Percentiles rank a stretch among this genome's conserved stretches.
Evolutionary conservation across 2,113 vertebrate genomes (phyloP).

Genomic region (Actinemys pallida): DNA sequence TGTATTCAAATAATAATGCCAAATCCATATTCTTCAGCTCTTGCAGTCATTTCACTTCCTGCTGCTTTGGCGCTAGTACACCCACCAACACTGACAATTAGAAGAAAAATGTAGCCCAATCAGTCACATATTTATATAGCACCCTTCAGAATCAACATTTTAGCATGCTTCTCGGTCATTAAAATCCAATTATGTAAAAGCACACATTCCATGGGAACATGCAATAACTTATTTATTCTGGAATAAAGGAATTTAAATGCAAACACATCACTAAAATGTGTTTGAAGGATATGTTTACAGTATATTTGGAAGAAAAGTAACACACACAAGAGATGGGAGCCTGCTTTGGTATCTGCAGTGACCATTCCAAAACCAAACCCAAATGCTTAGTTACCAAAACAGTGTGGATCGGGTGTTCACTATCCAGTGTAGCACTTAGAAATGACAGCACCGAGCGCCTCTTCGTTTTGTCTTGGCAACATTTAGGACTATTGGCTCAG

Average conservation of each 20-base stretch:
- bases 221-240: constrained; percentile 27
- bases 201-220: constrained; percentile 5
- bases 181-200: constrained; percentile 39
- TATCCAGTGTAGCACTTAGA: background rate
- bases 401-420: background rate
- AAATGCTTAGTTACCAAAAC: background rate
- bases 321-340: background rate
- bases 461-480: background rate
- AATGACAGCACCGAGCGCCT: background rate
- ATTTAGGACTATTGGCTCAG: background rate
- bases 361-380: background rate
- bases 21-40: background rate
- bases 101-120: constrained; percentile 23
- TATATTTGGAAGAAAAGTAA: background rate
- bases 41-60: background rate
- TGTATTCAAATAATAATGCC: background rate
- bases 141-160: background rate
- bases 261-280: background rate
- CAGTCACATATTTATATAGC: background rate
- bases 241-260: background rate
- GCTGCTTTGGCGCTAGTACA: background rate
- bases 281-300: constrained; percentile 12
- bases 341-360: background rate
- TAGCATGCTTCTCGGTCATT: constrained; percentile 20
- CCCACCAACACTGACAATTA: constrained; percentile 25